These are phyloP conservation scores for Pseudomyrmex flavicornis DNA, from an alignment of 1,140 invertebrate genomes.

Conservation along the genomic window DNA sequence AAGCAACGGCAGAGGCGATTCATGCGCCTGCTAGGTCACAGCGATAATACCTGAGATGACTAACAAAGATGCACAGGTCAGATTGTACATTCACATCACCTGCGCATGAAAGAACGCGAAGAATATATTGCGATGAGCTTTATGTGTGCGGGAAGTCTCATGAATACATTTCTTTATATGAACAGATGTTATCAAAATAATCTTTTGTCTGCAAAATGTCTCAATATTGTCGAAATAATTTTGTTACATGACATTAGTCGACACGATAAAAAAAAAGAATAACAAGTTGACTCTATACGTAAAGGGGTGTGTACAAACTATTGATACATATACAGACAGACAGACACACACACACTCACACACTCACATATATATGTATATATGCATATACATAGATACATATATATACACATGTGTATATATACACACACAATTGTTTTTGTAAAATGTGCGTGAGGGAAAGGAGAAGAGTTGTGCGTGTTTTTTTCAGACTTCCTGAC, in stretches of 20 bases:
- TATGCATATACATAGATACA: too few species aligned
- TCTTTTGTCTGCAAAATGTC: slow-evolving; percentile 15
- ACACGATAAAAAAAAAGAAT: background rate
- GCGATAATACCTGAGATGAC: slow-evolving; percentile 73
- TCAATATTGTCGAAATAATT: slow-evolving; percentile 34
- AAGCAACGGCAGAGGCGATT: slow-evolving; percentile 89
- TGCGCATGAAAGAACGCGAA: slow-evolving; percentile 56
- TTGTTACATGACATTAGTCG: slow-evolving; percentile 31
- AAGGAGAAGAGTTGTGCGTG: slow-evolving; percentile 40
- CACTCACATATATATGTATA: too few species aligned
- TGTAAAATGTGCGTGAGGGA: slow-evolving; percentile 46
- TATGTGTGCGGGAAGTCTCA: slow-evolving; percentile 66
- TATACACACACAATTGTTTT: slow-evolving; percentile 57
- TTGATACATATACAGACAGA: background rate
- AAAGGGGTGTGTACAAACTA: slow-evolving; percentile 55
- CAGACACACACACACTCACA: slow-evolving; percentile 3
- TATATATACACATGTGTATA: background rate
- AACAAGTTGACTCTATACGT: slow-evolving; percentile 43
- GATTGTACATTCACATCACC: slow-evolving; percentile 77
- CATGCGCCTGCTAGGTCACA: slow-evolving; percentile 91
- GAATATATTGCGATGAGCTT: slow-evolving; percentile 70
- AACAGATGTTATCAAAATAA: background rate
- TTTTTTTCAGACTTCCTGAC: slow-evolving; percentile 49
- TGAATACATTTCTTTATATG: slow-evolving; percentile 52
- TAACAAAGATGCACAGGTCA: slow-evolving; percentile 78